Conservation (phyloP, 1,140 invertebrate genomes). For the Hypothenemus hampei region DNA sequence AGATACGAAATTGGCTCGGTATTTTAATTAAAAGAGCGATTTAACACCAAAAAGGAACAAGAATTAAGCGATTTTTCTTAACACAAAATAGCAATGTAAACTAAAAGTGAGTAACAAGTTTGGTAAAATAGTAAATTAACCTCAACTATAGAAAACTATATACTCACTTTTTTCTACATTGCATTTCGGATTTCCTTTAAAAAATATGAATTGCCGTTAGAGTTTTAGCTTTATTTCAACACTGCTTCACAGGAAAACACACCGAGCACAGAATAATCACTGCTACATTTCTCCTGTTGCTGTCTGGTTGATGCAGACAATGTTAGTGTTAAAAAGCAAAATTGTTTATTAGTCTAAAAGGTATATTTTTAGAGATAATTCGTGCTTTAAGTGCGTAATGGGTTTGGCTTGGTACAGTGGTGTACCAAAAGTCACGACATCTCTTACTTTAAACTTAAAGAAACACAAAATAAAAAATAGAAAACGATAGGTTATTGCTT, state of each 20-base stretch:
- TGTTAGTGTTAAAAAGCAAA: slow-evolving; percentile 22
- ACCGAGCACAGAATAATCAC: slow-evolving; percentile 7
- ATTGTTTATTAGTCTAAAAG: slow-evolving; percentile 27
- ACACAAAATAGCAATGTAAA: neutral
- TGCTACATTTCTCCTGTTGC: slow-evolving; percentile 9
- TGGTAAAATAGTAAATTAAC: too few relatives aligned
- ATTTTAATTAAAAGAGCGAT: slow-evolving; percentile 17
- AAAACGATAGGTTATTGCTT: too few relatives aligned
- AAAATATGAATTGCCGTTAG: slow-evolving; percentile 14
- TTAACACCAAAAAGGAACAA: slow-evolving; percentile 26
- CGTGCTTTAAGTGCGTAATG: slow-evolving; percentile 12
- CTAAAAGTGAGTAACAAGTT: neutral
- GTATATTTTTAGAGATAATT: slow-evolving; percentile 29
- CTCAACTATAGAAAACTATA: too few relatives aligned
- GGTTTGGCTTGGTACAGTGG: neutral
- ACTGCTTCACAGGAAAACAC: slow-evolving; percentile 5
- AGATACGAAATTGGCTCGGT: slow-evolving; percentile 24
- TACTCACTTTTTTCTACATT: too few relatives aligned
- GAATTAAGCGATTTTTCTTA: neutral
- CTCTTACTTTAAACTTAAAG: too few relatives aligned
- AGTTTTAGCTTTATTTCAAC: slow-evolving; percentile 11
- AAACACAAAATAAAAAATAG: too few relatives aligned
- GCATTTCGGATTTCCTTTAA: neutral
- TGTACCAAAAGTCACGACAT: neutral
- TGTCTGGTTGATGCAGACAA: slow-evolving; percentile 6